Evolutionary conservation across 1,140 invertebrate genomes (phyloP).

Genomic region (Psix sp.): DNA sequence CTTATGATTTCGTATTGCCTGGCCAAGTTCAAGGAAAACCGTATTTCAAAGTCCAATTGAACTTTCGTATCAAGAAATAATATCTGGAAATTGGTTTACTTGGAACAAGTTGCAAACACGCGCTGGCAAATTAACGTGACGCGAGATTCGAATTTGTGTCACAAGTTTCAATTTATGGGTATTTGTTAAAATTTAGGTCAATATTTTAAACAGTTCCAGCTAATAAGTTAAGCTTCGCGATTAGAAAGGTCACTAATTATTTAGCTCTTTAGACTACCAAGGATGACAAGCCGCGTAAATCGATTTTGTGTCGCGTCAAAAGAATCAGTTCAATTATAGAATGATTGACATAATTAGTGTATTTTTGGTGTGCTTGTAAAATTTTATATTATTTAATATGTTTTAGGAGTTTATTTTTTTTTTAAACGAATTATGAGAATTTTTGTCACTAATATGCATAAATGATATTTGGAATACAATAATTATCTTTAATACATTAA

Average conservation of each 20-base stretch:
- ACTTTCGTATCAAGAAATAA: conserved; percentile 34
- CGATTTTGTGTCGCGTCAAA: no score
- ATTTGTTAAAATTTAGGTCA: conserved; percentile 18
- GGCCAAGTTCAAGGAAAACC: conserved; percentile 48
- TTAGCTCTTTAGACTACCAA: background rate
- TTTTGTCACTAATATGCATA: no score
- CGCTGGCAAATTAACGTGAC: conserved; percentile 43
- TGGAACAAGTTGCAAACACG: conserved; percentile 47
- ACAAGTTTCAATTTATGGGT: conserved; percentile 39
- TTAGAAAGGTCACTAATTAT: conserved; percentile 47
- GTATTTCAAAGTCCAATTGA: conserved; percentile 40
- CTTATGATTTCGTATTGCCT: conserved; percentile 26
- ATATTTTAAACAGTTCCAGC: conserved; percentile 23
- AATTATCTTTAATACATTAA: no score
- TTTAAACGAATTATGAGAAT: no score
- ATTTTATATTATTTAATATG: no score
- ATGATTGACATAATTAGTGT: background rate
- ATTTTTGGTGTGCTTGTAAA: no score
- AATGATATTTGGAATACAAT: no score
- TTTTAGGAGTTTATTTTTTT: no score
- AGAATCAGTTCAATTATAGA: conserved; percentile 3
- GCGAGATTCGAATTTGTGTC: conserved; percentile 38
- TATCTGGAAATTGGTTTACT: conserved; percentile 14
- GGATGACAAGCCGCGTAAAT: conserved; percentile 6
- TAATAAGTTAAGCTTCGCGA: conserved; percentile 24